phyloP scores from a whole-genome alignment of 2,113 vertebrate species.

The Tricholaema leucomelas region DNA sequence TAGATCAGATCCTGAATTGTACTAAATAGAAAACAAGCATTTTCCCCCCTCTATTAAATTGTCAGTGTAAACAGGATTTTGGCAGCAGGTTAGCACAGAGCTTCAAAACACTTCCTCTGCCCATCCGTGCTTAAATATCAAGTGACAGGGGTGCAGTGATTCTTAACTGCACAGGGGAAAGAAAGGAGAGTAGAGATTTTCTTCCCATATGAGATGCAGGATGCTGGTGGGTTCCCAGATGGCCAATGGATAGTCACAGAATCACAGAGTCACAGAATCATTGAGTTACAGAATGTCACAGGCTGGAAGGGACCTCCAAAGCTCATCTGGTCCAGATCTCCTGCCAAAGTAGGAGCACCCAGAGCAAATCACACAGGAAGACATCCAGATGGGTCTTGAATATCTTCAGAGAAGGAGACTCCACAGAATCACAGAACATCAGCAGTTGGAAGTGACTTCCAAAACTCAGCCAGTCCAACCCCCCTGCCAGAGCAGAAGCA shows the following conservation, averaged over 20 bases:
- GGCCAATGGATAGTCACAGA: not conserved
- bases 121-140: conserved; percentile 2
- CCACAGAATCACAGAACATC: no score
- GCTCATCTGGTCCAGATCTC: no score
- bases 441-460: no score
- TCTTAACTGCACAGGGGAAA: not conserved
- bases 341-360: no score
- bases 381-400: no score
- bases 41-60: not conserved
- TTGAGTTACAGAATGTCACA: no score
- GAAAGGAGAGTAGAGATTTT: not conserved
- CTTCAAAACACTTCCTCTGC: conserved; percentile 14
- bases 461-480: no score
- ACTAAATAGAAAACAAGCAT: not conserved
- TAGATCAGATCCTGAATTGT: not conserved
- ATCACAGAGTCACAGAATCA: no score
- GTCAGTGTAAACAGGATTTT: conserved; percentile 1
- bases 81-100: not conserved
- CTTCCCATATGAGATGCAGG: not conserved
- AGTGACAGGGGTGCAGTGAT: not conserved
- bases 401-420: no score
- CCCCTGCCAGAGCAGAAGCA: no score
- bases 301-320: no score
- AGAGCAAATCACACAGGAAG: no score
- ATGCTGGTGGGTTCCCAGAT: not conserved